A percentile compares a stretch with the other conserved stretches of the same genome.
These are phyloP conservation scores for Semotilus atromaculatus DNA, from an alignment of 2,797 vertebrate species.

Conservation along the genomic window DNA sequence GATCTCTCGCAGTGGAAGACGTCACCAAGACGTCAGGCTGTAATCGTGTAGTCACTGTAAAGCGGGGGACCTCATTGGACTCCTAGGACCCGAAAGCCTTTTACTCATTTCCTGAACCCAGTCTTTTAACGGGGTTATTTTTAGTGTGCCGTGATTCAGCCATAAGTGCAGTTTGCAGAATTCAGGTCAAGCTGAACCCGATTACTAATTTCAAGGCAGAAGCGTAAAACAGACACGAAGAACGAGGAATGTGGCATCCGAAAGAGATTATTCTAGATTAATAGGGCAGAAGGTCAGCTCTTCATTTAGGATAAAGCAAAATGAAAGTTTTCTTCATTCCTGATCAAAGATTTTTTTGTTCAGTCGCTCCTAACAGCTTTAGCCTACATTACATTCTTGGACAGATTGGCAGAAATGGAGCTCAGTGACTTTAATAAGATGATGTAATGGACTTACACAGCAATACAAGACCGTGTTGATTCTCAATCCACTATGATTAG, in stretches of 20 bases:
- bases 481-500: constrained; percentile 10
- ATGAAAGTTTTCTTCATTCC: constrained; percentile 4
- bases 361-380: constrained; percentile 2
- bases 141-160: constrained; percentile 49
- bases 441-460: constrained; percentile 32
- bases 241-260: constrained; percentile 37
- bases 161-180: background rate
- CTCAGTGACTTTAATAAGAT: constrained; percentile 6
- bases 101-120: constrained; percentile 51
- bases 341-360: background rate
- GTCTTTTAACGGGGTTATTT: constrained; percentile 31
- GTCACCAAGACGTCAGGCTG: constrained; percentile 7
- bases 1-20: background rate
- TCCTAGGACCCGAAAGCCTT: constrained; percentile 1
- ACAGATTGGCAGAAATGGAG: constrained; percentile 23
- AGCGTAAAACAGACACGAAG: background rate
- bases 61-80: background rate
- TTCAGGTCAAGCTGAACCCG: constrained; percentile 49
- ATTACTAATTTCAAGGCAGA: constrained; percentile 17
- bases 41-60: background rate
- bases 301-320: constrained; percentile 38
- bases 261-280: constrained; percentile 47
- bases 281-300: constrained; percentile 26
- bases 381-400: constrained; percentile 29
- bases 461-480: constrained; percentile 9